phyloP scores from a whole-genome alignment of 2,888 invertebrate species.

The Megastigmus dorsalis region DNA sequence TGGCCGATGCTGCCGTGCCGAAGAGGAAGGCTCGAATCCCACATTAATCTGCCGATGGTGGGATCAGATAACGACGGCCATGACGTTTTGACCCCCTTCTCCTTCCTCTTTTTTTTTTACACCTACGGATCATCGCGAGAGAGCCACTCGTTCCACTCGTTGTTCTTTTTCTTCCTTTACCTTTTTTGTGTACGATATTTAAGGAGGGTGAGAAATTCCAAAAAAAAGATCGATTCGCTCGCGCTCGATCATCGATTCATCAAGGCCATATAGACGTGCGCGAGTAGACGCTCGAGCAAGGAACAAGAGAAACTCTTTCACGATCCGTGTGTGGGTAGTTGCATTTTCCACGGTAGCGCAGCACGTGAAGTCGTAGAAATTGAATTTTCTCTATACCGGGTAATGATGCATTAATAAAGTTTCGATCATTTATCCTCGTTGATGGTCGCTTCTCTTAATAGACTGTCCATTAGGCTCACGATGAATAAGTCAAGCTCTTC shows the following conservation, averaged over 20 bases:
- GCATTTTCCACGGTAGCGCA: background rate
- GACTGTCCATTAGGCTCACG: too few species aligned
- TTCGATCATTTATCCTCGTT: background rate
- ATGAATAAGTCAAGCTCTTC: too few species aligned
- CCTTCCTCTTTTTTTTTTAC: too few species aligned
- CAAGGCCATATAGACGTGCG: background rate
- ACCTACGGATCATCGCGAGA: too few species aligned
- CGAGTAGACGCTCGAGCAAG: background rate
- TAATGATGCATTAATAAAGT: conserved; percentile 9
- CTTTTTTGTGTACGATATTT: too few species aligned
- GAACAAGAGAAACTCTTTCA: background rate
- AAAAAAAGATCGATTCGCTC: conserved; percentile 22
- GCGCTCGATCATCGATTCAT: conserved; percentile 33
- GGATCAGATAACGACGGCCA: too few species aligned
- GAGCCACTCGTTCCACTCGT: too few species aligned
- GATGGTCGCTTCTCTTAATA: too few species aligned
- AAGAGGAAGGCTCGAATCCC: conserved; percentile 58
- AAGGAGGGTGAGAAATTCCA: conserved; percentile 5
- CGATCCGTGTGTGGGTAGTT: background rate
- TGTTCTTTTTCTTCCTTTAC: too few species aligned
- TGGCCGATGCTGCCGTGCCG: too few species aligned
- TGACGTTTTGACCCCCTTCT: too few species aligned
- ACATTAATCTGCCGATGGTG: conserved; percentile 65
- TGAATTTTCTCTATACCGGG: background rate
- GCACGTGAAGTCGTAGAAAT: background rate